A percentile compares a stretch with the other conserved stretches of the same genome.
Conservation (phyloP, 2,113 vertebrate species). For the Thalassarche chlororhynchos region DNA sequence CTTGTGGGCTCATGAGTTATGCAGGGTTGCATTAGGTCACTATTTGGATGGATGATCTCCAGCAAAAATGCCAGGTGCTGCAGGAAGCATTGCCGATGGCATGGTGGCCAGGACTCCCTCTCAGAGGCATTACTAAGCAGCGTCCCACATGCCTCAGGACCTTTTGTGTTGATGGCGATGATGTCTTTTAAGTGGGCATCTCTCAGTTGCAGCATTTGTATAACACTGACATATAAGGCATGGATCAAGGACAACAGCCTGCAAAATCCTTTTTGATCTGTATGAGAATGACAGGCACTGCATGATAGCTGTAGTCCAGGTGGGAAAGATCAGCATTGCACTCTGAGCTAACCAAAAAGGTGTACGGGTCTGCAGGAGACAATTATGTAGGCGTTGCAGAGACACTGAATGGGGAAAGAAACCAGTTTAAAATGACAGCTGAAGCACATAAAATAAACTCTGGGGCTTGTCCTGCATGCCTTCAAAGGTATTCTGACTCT, state of each 20-base stretch:
- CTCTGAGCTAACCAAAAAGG: not conserved
- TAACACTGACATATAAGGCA: not conserved
- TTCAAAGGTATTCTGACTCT: not conserved
- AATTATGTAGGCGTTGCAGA: not conserved
- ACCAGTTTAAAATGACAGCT: not conserved
- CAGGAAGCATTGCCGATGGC: not conserved
- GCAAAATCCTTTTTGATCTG: slow-evolving; percentile 39
- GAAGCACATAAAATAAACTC: not conserved
- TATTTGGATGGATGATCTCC: not conserved
- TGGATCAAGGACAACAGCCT: slow-evolving; percentile 1
- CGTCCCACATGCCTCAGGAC: not conserved
- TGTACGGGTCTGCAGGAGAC: not conserved
- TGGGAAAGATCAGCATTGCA: slow-evolving; percentile 1
- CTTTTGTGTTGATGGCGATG: not conserved
- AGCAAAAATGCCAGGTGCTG: not conserved
- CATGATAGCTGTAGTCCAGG: not conserved
- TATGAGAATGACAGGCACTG: slow-evolving; percentile 16
- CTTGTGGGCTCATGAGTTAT: not conserved
- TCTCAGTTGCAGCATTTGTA: not conserved
- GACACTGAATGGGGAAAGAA: not conserved
- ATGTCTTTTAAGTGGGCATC: not conserved
- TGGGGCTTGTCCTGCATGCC: not conserved
- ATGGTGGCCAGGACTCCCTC: not conserved
- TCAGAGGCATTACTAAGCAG: not conserved
- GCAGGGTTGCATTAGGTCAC: not conserved